Percentiles rank a stretch among this genome's conserved stretches.
phyloP scores from a whole-genome alignment of 2,113 vertebrate genomes.

The Melozone crissalis region DNA sequence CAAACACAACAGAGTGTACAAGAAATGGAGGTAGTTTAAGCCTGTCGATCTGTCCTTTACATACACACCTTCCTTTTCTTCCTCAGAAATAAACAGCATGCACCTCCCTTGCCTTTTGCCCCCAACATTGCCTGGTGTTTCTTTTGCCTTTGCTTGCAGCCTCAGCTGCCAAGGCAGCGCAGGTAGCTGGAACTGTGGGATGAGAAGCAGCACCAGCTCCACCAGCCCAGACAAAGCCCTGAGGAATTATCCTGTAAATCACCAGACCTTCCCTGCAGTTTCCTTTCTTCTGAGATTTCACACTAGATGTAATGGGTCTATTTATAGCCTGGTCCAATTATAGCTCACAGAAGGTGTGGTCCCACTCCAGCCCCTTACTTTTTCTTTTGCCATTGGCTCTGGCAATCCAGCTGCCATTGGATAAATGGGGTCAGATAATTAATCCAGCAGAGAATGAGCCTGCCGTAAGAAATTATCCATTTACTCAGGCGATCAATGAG shows the following conservation, averaged over 20 bases:
- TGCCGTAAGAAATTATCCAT: not conserved
- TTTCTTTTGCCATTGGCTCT: not conserved
- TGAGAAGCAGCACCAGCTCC: not conserved
- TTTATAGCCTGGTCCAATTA: slow-evolving; percentile 20
- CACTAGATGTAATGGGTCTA: not conserved
- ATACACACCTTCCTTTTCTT: not conserved
- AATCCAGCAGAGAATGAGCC: not conserved
- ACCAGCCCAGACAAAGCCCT: not conserved
- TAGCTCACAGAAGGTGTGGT: not conserved
- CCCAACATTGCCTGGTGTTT: accelerated
- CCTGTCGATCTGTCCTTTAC: not conserved
- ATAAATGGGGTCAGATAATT: slow-evolving; percentile 5
- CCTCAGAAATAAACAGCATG: not conserved
- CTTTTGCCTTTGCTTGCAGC: not conserved
- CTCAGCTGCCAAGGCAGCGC: not conserved
- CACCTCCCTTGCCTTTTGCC: not conserved
- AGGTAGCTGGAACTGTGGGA: not conserved
- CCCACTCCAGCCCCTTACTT: not conserved
- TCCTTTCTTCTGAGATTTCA: not conserved
- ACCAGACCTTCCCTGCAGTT: not conserved
- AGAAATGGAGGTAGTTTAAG: not conserved
- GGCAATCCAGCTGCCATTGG: not conserved
- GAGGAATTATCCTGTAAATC: not conserved
- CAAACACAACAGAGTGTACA: not conserved
- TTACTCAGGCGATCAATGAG: not conserved